Conservation (phyloP, 2,888 invertebrate species). For the Apamea sordens region DNA sequence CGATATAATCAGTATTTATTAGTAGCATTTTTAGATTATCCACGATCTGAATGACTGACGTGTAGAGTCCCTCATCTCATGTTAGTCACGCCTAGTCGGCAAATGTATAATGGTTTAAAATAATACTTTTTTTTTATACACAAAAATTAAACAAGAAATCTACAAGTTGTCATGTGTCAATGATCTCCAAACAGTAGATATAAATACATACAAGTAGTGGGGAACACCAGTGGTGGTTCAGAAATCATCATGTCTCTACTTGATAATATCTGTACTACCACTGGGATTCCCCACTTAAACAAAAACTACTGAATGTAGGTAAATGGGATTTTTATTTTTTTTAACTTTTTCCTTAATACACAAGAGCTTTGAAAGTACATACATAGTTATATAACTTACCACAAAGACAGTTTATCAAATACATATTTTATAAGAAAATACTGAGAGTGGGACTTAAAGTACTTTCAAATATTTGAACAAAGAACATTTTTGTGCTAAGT, state of each 20-base stretch:
- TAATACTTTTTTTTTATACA: background rate
- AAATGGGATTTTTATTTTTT: background rate
- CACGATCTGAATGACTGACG: background rate
- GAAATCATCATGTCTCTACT: constrained; percentile 6
- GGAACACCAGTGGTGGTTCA: background rate
- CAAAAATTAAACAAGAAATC: background rate
- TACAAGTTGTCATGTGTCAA: background rate
- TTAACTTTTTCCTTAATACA: background rate
- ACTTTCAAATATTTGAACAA: constrained; percentile 54
- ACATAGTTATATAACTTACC: background rate
- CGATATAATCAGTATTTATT: background rate
- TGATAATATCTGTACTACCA: background rate
- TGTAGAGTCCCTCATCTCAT: background rate
- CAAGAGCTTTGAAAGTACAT: background rate
- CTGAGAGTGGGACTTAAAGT: constrained; percentile 21
- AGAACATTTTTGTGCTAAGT: constrained; percentile 36
- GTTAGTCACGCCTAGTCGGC: background rate
- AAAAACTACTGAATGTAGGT: background rate
- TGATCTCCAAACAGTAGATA: constrained; percentile 4
- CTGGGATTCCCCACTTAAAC: background rate
- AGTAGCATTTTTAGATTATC: background rate
- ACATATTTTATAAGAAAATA: constrained; percentile 41
- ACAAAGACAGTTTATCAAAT: constrained; percentile 14
- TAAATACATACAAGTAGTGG: background rate
- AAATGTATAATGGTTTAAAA: background rate